phyloP scores from a whole-genome alignment of 2,113 vertebrate genomes.

The Fulmarus glacialis region DNA sequence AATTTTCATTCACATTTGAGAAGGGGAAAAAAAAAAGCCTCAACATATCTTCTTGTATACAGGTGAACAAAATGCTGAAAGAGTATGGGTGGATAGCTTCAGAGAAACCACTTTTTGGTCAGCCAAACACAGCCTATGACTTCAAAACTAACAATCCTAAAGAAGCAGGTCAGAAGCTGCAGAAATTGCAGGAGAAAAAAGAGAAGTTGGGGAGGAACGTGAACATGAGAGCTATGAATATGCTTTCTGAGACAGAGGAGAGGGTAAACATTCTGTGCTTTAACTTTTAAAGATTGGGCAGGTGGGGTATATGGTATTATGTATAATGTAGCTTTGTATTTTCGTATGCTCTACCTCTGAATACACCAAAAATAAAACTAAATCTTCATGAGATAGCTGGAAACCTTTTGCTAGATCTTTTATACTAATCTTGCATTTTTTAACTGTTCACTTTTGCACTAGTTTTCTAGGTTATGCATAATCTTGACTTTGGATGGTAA shows the following conservation, averaged over 20 bases:
- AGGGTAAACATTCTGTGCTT: conserved; percentile 73
- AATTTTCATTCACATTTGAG: background rate
- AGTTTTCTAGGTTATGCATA: background rate
- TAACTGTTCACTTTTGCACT: background rate
- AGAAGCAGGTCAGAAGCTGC: conserved; percentile 85
- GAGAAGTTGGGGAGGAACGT: conserved; percentile 83
- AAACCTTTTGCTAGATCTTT: background rate
- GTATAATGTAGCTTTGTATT: background rate
- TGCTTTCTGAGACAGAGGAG: conserved; percentile 90
- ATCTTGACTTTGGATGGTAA: background rate
- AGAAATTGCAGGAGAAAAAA: conserved; percentile 85
- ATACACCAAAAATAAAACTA: background rate
- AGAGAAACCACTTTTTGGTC: conserved; percentile 89
- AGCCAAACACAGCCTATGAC: conserved; percentile 89
- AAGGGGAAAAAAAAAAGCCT: background rate
- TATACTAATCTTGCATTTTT: background rate
- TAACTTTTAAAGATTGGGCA: background rate
- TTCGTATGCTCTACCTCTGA: background rate
- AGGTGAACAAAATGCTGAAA: conserved; percentile 89
- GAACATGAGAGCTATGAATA: conserved; percentile 88
- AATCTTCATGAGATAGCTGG: background rate
- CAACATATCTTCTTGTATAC: background rate
- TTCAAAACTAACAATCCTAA: conserved; percentile 86
- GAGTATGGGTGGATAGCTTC: conserved; percentile 93
- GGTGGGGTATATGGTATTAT: background rate